Percentiles rank a stretch among this genome's conserved stretches.
Conservation (phyloP, 2,888 invertebrate genomes). For the Macrosoma leucophasiata region DNA sequence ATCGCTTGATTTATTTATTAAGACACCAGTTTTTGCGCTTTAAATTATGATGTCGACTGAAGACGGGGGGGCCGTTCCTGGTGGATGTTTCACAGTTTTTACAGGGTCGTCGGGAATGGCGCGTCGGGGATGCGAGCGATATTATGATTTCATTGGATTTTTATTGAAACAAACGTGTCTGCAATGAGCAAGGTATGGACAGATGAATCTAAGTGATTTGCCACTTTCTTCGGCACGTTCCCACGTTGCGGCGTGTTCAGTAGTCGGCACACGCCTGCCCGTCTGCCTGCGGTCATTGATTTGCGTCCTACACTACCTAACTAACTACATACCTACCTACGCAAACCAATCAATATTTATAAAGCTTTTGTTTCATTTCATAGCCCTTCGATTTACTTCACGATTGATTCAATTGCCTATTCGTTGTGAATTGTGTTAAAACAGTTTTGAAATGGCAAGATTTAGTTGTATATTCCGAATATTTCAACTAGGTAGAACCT, state of each 20-base stretch:
- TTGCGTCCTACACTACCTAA: conserved; percentile 15
- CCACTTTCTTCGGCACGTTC: conserved; percentile 28
- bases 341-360: no score
- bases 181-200: conserved; percentile 27
- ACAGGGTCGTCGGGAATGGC: conserved; percentile 25
- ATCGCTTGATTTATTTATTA: conserved; percentile 66
- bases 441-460: no score
- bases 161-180: conserved; percentile 37
- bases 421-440: no score
- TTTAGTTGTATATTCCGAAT: no score
- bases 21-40: conserved; percentile 59
- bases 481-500: no score
- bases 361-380: no score
- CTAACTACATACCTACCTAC: conserved; percentile 11
- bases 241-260: conserved; percentile 27
- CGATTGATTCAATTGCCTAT: no score
- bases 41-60: conserved; percentile 67
- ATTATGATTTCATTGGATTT: conserved; percentile 43
- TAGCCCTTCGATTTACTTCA: no score
- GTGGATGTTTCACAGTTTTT: conserved; percentile 48
- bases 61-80: conserved; percentile 34
- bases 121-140: conserved; percentile 28
- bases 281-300: conserved; percentile 22
- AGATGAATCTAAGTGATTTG: conserved; percentile 21
- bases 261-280: conserved; percentile 27